Evolutionary conservation across 2,797 vertebrate genomes (phyloP), one percentile per base, ranked within the genome.

Genomic region (Enteromius unitaeniatus): DNA sequence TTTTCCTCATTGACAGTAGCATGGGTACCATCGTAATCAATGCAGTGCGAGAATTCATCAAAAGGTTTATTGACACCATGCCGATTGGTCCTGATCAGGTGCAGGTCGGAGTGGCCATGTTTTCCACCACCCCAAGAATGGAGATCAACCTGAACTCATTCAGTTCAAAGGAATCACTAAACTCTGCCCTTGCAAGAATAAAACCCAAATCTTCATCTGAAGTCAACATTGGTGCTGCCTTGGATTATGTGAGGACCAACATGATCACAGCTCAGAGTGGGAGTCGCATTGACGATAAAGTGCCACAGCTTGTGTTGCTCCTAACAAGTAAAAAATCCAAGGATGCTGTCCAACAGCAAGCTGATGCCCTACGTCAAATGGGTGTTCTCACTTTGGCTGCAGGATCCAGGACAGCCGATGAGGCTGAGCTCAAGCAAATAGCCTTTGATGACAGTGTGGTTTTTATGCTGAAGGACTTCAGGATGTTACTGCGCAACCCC

Each of bases 1-100:
- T 99, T 93, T 99, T 99, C 95, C 96, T 99, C 79, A 88, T 99
- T 91, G 98, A 99, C 91, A 96, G 95, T 89, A 96, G 96, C 62
- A 87, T 97, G 95, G 97, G 96, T 47, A 0, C 58, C 26, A 79
- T 82, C 26, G 31, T 88, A 67, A 92, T 98, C 93, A 92, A 91
- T 6, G 80, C 93, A 17, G 88, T 98, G 64, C 95, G 97, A 17
- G 95, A 96, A 62, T 98, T 98, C 83, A 91, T 99, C 90, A 89
- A 14, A 91, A 94, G 86, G 84, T 95, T 97, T 93, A 92, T 97
- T 76, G 94, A 95, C 78, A 89, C 31, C 85, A 94, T 97, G 93
- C 96, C 97, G 75, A 94, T 99, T 78, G 97, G 97, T 90, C 95
- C 94, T 2, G 93, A 97, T 72, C 89, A 94, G 4, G 95, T 99